These are phyloP conservation scores for Tachina lurida DNA, from an alignment of 2,888 invertebrate species.

Conservation along the genomic window DNA sequence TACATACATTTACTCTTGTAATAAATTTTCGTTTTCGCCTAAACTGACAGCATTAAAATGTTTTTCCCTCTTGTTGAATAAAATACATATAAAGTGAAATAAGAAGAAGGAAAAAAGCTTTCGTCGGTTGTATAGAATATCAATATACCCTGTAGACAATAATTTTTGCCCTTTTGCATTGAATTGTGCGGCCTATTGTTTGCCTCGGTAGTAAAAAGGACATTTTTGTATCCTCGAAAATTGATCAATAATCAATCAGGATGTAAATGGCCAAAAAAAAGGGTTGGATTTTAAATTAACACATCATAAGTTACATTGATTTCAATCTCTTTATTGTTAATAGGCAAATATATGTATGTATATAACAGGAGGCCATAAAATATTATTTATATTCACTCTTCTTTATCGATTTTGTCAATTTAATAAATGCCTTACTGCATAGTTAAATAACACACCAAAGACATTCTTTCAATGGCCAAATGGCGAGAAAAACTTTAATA, in stretches of 20 bases:
- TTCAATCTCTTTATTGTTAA: slow-evolving; percentile 12
- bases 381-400: slow-evolving; percentile 1
- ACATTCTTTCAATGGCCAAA: not conserved
- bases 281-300: slow-evolving; percentile 51
- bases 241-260: slow-evolving; percentile 55
- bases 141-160: slow-evolving; percentile 48
- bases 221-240: slow-evolving; percentile 17
- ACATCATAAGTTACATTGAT: slow-evolving; percentile 31
- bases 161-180: not conserved
- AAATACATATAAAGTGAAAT: slow-evolving; percentile 30
- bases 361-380: not conserved
- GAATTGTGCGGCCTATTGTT: slow-evolving; percentile 10
- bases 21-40: slow-evolving; percentile 68
- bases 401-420: not conserved
- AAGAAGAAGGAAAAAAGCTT: slow-evolving; percentile 10
- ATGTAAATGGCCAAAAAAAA: slow-evolving; percentile 41
- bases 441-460: too few species aligned
- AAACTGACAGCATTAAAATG: slow-evolving; percentile 67
- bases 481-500: not conserved
- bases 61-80: slow-evolving; percentile 58
- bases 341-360: not conserved
- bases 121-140: slow-evolving; percentile 40
- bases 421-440: not conserved
- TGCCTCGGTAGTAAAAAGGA: not conserved
- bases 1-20: slow-evolving; percentile 60